A percentile compares a stretch with the other conserved stretches of the same genome.
Conservation (phyloP, 2,888 invertebrate genomes). For the Himalopsyche anomala region DNA sequence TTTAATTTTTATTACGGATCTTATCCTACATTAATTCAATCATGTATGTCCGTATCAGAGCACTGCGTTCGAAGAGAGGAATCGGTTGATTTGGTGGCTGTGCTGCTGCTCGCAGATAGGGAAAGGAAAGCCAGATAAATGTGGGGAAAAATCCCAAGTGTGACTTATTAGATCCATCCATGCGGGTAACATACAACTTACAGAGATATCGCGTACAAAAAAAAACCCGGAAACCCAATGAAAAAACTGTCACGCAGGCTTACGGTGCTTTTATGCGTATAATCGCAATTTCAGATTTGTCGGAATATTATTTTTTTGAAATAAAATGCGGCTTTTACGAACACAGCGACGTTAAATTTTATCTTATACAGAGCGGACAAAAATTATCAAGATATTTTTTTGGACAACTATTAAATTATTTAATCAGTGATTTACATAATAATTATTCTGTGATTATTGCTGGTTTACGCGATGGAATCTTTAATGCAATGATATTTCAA, state of each 20-base stretch:
- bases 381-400: too few species aligned
- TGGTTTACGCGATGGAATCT: too few species aligned
- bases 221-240: neutral
- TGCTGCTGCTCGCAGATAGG: conserved; percentile 23
- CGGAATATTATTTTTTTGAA: conserved; percentile 1
- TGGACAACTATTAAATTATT: too few species aligned
- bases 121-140: conserved; percentile 16
- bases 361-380: too few species aligned
- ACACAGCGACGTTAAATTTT: too few species aligned
- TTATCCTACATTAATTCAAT: neutral
- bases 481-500: too few species aligned
- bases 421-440: too few species aligned
- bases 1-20: neutral
- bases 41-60: neutral
- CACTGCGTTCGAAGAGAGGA: neutral
- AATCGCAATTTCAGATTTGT: conserved; percentile 18
- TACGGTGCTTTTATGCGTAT: neutral
- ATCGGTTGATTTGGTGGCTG: conserved; percentile 4
- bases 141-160: conserved; percentile 23
- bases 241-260: conserved; percentile 19
- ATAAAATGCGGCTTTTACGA: neutral
- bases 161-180: conserved; percentile 35
- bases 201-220: conserved; percentile 22
- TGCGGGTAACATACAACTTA: conserved; percentile 33
- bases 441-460: too few species aligned